These are phyloP conservation scores for Lordiphosa stackelbergi DNA, from an alignment of 1,140 invertebrate species.

Conservation along the genomic window DNA sequence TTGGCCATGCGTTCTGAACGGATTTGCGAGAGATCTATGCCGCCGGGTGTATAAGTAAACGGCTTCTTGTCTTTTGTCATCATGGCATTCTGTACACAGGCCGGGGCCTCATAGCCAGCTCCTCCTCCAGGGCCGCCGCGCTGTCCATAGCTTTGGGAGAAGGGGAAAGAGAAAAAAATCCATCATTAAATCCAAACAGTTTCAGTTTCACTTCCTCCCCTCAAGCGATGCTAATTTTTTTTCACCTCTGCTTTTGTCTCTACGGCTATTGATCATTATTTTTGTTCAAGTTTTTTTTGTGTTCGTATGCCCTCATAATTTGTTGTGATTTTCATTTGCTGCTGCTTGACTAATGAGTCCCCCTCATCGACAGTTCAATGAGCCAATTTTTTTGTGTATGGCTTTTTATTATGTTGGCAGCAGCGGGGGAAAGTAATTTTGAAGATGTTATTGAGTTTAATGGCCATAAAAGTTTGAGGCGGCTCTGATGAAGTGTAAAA, in stretches of 20 bases:
- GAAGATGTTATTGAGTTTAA: constrained; percentile 24
- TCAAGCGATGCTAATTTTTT: constrained; percentile 42
- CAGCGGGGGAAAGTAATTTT: constrained; percentile 40
- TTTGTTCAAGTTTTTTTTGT: constrained; percentile 52
- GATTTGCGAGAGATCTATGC: constrained; percentile 93
- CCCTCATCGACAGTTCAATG: constrained; percentile 67
- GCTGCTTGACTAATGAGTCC: constrained; percentile 63
- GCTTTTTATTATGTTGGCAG: constrained; percentile 35
- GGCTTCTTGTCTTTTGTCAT: constrained; percentile 97
- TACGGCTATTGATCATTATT: constrained; percentile 57
- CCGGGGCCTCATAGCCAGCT: constrained; percentile 84
- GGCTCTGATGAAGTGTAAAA: constrained; percentile 41
- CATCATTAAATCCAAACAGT: constrained; percentile 10
- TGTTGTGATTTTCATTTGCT: constrained; percentile 16
- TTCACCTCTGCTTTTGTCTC: constrained; percentile 25
- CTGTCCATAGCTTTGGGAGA: constrained; percentile 62
- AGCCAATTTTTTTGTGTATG: constrained; percentile 54
- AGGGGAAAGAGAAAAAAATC: constrained; percentile 6
- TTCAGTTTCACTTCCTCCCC: constrained; percentile 26
- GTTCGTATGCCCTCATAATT: constrained; percentile 50
- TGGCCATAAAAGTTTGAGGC: constrained; percentile 37
- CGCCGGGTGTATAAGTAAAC: constrained; percentile 95
- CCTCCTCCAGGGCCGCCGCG: constrained; percentile 56
- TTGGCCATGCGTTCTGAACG: constrained; percentile 92
- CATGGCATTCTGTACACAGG: constrained; percentile 94